phyloP scores from a whole-genome alignment of 1,140 invertebrate genomes.

The Drosophila carrolli region DNA sequence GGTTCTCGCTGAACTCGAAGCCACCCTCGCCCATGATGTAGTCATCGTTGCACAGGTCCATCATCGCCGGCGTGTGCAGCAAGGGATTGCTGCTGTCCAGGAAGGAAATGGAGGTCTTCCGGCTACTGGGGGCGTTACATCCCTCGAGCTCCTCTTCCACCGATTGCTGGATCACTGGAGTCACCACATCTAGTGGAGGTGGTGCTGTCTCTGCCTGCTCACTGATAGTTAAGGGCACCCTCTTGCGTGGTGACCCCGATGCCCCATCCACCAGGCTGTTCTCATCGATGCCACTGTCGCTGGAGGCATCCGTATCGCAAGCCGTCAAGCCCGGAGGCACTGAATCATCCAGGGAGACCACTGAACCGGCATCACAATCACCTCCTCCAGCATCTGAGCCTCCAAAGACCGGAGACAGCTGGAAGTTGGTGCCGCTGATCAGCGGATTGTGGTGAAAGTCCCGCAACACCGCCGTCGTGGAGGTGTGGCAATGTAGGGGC shows the following conservation, averaged over 20 bases:
- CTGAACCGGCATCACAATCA: slow-evolving; percentile 43
- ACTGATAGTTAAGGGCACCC: not conserved
- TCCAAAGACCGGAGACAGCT: slow-evolving; percentile 67
- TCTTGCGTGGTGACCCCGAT: slow-evolving; percentile 42
- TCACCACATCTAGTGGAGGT: slow-evolving; percentile 10
- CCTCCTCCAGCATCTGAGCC: slow-evolving; percentile 32
- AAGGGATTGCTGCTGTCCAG: slow-evolving; percentile 77
- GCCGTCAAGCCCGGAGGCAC: slow-evolving; percentile 67
- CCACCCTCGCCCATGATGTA: slow-evolving; percentile 66
- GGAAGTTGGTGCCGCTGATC: slow-evolving; percentile 73
- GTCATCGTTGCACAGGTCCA: slow-evolving; percentile 79
- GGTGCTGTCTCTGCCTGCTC: slow-evolving; percentile 23
- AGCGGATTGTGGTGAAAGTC: slow-evolving; percentile 77
- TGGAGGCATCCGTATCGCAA: slow-evolving; percentile 68
- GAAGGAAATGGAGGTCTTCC: slow-evolving; percentile 75
- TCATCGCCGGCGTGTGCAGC: slow-evolving; percentile 65
- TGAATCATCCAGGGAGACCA: slow-evolving; percentile 67
- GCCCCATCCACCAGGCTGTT: slow-evolving; percentile 41
- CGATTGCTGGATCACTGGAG: not conserved
- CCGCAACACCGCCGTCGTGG: slow-evolving; percentile 60
- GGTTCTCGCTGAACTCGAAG: slow-evolving; percentile 61
- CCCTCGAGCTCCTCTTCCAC: slow-evolving; percentile 8
- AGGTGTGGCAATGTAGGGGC: slow-evolving; percentile 64
- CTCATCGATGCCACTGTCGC: slow-evolving; percentile 80
- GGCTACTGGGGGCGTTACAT: slow-evolving; percentile 46